Evolutionary conservation across 2,113 vertebrate genomes (phyloP).

Genomic region (Nibea coibor): DNA sequence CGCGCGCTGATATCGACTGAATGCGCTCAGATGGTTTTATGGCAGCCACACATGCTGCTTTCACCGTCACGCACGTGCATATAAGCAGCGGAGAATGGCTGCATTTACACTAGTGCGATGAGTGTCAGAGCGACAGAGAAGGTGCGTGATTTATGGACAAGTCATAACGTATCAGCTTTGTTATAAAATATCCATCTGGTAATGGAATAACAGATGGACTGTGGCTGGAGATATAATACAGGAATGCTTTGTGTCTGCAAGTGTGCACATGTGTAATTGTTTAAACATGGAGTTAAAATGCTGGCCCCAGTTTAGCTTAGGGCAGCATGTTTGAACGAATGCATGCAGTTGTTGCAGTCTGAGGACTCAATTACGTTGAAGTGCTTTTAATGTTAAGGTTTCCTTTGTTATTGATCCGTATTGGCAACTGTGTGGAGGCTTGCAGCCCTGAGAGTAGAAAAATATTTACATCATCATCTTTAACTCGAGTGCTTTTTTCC

Average conservation of each 20-base stretch:
- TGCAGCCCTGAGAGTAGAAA: conserved; percentile 13
- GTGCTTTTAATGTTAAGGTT: conserved; percentile 48
- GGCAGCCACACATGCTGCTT: conserved; percentile 16
- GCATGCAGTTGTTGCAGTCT: background rate
- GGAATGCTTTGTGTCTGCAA: background rate
- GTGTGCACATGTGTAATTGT: background rate
- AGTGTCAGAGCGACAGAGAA: background rate
- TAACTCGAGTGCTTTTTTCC: conserved; percentile 38
- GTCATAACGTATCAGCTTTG: conserved; percentile 1
- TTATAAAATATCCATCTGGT: background rate
- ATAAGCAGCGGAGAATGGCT: background rate
- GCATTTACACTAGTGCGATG: background rate
- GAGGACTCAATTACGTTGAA: conserved; percentile 29
- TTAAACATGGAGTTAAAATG: background rate
- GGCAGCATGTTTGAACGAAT: background rate
- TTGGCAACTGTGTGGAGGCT: background rate
- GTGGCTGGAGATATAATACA: background rate
- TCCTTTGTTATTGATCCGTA: conserved; percentile 45
- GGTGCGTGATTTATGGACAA: conserved; percentile 20
- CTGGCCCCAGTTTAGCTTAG: background rate
- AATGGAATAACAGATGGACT: conserved; percentile 1
- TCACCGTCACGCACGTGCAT: background rate
- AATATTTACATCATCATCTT: conserved; percentile 45
- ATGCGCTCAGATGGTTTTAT: background rate
- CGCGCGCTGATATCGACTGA: conserved; percentile 33